Percentiles rank a stretch among this genome's conserved stretches.
Conservation (phyloP, 2,797 vertebrate genomes). For the Tachyglossus aculeatus region DNA sequence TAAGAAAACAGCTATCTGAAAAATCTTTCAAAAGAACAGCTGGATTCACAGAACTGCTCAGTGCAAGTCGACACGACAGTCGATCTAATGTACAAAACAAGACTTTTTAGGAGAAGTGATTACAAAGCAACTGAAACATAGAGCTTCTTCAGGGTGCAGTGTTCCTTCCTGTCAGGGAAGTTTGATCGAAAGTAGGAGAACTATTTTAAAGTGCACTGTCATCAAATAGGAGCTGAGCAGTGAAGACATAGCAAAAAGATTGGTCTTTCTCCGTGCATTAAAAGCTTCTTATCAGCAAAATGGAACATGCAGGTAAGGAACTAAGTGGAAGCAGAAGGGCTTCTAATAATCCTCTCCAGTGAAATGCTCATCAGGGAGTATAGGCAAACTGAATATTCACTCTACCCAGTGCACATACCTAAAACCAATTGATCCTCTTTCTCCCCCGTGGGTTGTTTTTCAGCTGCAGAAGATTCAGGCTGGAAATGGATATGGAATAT, state of each 20-base stretch:
- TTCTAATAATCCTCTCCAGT: background rate
- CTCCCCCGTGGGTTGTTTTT: constrained; percentile 2
- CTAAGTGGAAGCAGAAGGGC: background rate
- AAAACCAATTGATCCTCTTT: too few relatives aligned
- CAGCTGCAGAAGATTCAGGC: background rate
- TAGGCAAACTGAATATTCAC: constrained; percentile 13
- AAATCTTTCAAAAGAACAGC: too few relatives aligned
- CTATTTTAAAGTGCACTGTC: background rate
- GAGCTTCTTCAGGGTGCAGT: background rate
- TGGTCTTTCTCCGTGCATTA: constrained; percentile 14
- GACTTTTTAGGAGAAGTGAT: background rate
- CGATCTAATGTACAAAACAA: too few relatives aligned
- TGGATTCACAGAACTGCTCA: too few relatives aligned
- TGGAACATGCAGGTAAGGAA: background rate
- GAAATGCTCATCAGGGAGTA: background rate
- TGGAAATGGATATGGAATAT: background rate
- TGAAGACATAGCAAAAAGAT: background rate
- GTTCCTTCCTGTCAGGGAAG: background rate
- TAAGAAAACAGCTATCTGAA: too few relatives aligned
- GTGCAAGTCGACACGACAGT: too few relatives aligned
- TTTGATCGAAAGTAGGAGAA: background rate
- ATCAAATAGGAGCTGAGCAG: background rate
- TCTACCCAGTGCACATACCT: background rate
- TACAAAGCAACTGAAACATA: background rate
- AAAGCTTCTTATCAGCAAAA: constrained; percentile 16